Percentiles rank a stretch among this genome's conserved stretches.
These are phyloP conservation scores for Pithys albifrons DNA, from an alignment of 2,113 vertebrate genomes.

Conservation along the genomic window DNA sequence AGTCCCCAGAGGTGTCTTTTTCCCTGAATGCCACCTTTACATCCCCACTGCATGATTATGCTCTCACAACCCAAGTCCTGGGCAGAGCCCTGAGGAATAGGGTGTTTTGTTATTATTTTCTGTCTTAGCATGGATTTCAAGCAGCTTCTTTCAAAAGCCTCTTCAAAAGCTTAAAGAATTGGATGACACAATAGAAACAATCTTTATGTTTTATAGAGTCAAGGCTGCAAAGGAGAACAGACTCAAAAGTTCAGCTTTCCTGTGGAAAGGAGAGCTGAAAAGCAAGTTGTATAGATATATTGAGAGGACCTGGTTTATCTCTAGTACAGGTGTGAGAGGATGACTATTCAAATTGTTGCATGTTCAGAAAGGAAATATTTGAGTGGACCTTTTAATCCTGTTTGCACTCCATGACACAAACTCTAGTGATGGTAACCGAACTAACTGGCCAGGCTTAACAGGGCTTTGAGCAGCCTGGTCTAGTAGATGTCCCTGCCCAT, in stretches of 20 bases:
- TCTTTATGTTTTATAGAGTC: not conserved
- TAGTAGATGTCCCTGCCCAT: not conserved
- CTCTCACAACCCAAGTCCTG: not conserved
- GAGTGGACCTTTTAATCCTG: not conserved
- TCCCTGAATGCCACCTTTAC: not conserved
- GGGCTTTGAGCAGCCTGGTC: not conserved
- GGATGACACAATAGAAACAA: not conserved
- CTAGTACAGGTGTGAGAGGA: not conserved
- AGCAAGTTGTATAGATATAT: not conserved
- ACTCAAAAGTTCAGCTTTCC: not conserved
- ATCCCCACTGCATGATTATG: not conserved
- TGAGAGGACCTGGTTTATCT: not conserved
- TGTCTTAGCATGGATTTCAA: not conserved
- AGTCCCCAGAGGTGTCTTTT: not conserved
- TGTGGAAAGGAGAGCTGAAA: not conserved
- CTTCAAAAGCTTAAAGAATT: not conserved
- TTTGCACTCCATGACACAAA: not conserved
- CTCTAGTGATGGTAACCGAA: not conserved
- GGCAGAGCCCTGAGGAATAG: not conserved
- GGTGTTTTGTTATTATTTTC: not conserved
- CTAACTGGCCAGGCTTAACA: rapidly evolving
- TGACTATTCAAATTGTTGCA: not conserved
- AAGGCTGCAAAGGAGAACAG: not conserved
- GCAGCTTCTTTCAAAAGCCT: not conserved
- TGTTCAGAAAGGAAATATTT: not conserved